These are phyloP conservation scores for Thysanoteuthis rhombus DNA, from an alignment of 2,888 invertebrate species.

Conservation along the genomic window DNA sequence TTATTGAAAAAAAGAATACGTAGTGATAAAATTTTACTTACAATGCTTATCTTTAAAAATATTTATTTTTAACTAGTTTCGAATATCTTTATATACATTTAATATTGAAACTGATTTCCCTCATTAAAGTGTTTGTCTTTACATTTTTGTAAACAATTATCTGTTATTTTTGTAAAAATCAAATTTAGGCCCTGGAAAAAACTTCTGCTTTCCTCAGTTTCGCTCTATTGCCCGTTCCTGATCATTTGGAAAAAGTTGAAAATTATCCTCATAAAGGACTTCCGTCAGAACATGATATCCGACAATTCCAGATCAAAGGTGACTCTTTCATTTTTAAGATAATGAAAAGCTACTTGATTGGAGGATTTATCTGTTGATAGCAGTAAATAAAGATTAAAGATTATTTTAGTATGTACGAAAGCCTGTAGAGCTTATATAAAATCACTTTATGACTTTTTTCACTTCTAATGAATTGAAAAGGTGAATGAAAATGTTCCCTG, in stretches of 20 bases:
- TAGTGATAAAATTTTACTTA: too few species aligned
- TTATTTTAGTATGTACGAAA: too few species aligned
- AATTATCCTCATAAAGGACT: not conserved
- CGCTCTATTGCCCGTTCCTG: not conserved
- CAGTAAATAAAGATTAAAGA: too few species aligned
- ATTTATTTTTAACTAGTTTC: too few species aligned
- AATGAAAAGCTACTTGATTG: not conserved
- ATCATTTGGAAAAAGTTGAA: conserved; percentile 12
- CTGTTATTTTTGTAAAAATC: not conserved
- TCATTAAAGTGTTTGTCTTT: not conserved
- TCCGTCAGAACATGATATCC: not conserved
- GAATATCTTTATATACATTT: too few species aligned
- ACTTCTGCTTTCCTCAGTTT: not conserved
- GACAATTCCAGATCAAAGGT: not conserved
- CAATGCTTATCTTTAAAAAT: too few species aligned
- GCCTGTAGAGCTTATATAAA: too few species aligned
- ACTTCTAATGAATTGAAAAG: too few species aligned
- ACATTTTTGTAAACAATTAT: not conserved
- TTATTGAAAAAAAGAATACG: too few species aligned
- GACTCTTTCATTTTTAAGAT: not conserved
- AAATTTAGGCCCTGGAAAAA: conserved; percentile 12
- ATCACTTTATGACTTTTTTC: too few species aligned
- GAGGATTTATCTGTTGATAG: not conserved
- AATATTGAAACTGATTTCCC: too few species aligned
- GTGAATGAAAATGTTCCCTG: too few species aligned